Evolutionary conservation across 1,140 invertebrate genomes (phyloP).

Genomic region (Popillia japonica): DNA sequence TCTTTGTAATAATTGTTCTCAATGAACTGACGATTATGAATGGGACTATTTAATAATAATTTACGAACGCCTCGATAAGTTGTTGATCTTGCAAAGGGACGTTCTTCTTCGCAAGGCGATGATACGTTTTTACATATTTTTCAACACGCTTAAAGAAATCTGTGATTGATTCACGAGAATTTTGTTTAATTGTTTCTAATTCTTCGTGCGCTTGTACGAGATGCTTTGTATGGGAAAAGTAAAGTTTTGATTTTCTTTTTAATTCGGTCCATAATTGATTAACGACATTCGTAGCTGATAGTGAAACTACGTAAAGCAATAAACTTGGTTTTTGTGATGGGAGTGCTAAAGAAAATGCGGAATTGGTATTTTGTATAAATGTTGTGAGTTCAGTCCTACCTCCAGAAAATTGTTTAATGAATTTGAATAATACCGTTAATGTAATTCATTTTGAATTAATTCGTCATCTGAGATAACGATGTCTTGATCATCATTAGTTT

Average conservation of each 20-base stretch:
- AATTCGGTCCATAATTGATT: conserved; percentile 38
- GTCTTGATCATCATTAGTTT: not conserved
- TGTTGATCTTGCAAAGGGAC: too few species aligned
- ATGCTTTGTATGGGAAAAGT: conserved; percentile 24
- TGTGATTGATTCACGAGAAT: not conserved
- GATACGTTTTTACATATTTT: conserved; percentile 38
- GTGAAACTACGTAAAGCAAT: conserved; percentile 21
- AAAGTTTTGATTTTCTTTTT: conserved; percentile 30
- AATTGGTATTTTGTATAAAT: conserved; percentile 36
- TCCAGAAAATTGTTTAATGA: too few species aligned
- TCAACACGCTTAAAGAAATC: conserved; percentile 38
- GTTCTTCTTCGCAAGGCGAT: too few species aligned
- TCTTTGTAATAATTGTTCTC: too few species aligned
- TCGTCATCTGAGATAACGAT: not conserved
- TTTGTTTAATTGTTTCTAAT: conserved; percentile 38
- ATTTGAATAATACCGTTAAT: conserved; percentile 39
- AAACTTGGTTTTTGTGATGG: not conserved
- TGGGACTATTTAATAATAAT: too few species aligned
- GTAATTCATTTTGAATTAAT: not conserved
- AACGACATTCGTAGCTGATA: conserved; percentile 37
- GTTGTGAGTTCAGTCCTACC: too few species aligned
- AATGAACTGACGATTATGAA: too few species aligned
- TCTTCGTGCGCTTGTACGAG: not conserved
- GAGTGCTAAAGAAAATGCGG: not conserved
- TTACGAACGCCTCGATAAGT: too few species aligned